A percentile compares a stretch with the other conserved stretches of the same genome.
Conservation (phyloP, 2,888 invertebrate species). For the Bursaphelenchus okinawaensis region DNA sequence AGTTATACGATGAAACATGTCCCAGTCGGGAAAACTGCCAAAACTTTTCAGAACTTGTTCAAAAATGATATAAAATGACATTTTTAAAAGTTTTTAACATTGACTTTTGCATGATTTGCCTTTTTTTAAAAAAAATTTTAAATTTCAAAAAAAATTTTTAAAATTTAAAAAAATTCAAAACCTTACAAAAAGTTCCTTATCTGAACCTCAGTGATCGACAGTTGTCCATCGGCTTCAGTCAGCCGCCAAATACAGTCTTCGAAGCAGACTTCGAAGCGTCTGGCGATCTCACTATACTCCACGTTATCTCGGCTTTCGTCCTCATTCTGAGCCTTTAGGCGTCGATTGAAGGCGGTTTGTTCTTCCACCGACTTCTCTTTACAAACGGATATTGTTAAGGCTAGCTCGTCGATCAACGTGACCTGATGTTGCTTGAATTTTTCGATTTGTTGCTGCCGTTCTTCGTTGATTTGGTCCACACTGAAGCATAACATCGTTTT, state of each 20-base stretch:
- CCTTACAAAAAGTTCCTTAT: constrained; percentile 85
- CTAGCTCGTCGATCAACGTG: constrained; percentile 82
- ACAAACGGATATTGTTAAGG: constrained; percentile 75
- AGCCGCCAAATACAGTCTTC: constrained; percentile 95
- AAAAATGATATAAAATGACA: too few species aligned
- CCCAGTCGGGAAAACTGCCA: too few species aligned
- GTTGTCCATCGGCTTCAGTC: constrained; percentile 93
- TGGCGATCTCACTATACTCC: constrained; percentile 31
- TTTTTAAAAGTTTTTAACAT: constrained; percentile 9
- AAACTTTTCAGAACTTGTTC: too few species aligned
- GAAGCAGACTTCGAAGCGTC: constrained; percentile 72
- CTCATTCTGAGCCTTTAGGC: constrained; percentile 17
- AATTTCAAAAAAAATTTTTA: too few species aligned
- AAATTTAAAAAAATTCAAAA: background rate
- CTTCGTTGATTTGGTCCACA: constrained; percentile 21
- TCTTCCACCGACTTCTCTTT: constrained; percentile 59
- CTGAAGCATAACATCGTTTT: background rate
- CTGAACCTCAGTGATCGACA: constrained; percentile 90
- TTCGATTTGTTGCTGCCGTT: constrained; percentile 48
- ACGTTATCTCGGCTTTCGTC: constrained; percentile 11
- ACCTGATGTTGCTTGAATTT: constrained; percentile 66
- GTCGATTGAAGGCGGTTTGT: constrained; percentile 20
- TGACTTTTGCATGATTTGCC: background rate
- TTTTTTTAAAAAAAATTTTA: too few species aligned
- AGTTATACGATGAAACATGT: too few species aligned